phyloP scores from a whole-genome alignment of 1,140 invertebrate species.

The Atopsyche davidsoni region DNA sequence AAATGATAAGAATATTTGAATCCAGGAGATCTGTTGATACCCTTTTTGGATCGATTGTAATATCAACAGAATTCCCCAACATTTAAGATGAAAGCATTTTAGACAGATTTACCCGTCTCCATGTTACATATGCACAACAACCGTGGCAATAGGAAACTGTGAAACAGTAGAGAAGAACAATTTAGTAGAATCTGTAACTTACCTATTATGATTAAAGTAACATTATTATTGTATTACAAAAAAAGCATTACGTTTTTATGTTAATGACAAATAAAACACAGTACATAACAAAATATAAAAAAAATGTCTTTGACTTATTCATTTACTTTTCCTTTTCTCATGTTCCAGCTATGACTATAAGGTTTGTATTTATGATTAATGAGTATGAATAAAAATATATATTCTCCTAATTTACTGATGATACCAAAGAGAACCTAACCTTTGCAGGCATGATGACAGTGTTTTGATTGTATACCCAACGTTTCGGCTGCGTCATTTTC shows the following conservation, averaged over 20 bases:
- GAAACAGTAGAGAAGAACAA: constrained; percentile 26
- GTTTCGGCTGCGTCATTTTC: no score
- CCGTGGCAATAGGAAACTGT: constrained; percentile 28
- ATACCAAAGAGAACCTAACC: no score
- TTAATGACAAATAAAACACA: constrained; percentile 52
- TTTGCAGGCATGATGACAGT: no score
- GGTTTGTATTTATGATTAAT: no score
- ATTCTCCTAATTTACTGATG: no score
- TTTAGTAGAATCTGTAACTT: constrained; percentile 30
- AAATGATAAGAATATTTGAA: constrained; percentile 8
- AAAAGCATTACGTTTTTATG: constrained; percentile 53
- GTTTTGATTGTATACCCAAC: no score
- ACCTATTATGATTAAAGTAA: constrained; percentile 31
- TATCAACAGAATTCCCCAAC: constrained; percentile 11
- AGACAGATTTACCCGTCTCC: constrained; percentile 24
- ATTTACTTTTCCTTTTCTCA: neutral
- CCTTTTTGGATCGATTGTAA: constrained; percentile 16
- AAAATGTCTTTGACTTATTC: constrained; percentile 12
- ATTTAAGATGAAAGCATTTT: constrained; percentile 15
- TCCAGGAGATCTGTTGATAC: constrained; percentile 16
- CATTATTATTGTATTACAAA: constrained; percentile 35
- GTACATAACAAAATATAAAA: constrained; percentile 44
- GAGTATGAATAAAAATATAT: no score
- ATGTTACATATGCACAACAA: constrained; percentile 24
- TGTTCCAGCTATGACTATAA: no score